phyloP scores from a whole-genome alignment of 2,888 invertebrate genomes.

The Eutolmus rufibarbis region DNA sequence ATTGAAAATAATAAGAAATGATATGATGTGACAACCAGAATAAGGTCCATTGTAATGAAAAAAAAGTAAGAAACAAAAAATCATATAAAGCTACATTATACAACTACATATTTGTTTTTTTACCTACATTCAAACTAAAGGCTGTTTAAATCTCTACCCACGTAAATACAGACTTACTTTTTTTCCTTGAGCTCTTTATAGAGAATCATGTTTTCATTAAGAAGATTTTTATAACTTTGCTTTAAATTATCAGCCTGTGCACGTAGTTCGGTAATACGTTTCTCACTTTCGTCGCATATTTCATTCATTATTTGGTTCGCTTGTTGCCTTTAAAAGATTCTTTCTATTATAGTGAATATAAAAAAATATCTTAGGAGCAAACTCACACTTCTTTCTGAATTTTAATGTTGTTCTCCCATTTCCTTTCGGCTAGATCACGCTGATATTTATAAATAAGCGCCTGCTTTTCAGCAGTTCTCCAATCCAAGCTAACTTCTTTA shows the following conservation, averaged over 20 bases:
- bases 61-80: no score
- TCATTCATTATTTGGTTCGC: slow-evolving; percentile 50
- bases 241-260: slow-evolving; percentile 50
- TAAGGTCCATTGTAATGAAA: no score
- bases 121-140: no score
- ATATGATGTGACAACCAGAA: no score
- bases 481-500: background rate
- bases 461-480: slow-evolving; percentile 21
- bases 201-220: slow-evolving; percentile 50
- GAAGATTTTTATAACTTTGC: slow-evolving; percentile 48
- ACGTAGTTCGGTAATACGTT: slow-evolving; percentile 52
- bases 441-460: slow-evolving; percentile 20
- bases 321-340: slow-evolving; percentile 50
- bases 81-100: no score
- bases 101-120: no score
- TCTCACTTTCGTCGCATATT: slow-evolving; percentile 50
- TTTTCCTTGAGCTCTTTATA: slow-evolving; percentile 55
- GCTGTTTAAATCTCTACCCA: no score
- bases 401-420: slow-evolving; percentile 6
- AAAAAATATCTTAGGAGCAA: background rate
- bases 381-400: slow-evolving; percentile 17
- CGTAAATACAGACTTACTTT: slow-evolving; percentile 52
- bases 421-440: background rate
- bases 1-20: no score
- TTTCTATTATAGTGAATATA: background rate